phyloP scores from a whole-genome alignment of 2,113 vertebrate species.

The Menidia beryllina region DNA sequence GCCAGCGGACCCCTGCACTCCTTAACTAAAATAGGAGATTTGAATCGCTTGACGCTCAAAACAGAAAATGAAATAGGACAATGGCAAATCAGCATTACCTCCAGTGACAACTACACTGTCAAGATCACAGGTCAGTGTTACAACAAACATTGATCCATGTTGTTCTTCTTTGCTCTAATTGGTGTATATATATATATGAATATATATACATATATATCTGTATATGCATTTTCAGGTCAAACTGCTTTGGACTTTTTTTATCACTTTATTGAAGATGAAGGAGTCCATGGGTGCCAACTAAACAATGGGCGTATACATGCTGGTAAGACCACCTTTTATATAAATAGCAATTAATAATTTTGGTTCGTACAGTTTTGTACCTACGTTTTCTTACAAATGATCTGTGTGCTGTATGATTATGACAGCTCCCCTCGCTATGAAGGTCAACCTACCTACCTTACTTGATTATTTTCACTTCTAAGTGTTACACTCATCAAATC shows the following conservation, averaged over 20 bases:
- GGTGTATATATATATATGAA: not conserved
- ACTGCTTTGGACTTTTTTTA: not conserved
- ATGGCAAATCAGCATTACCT: conserved; percentile 71
- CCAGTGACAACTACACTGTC: conserved; percentile 65
- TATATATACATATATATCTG: not conserved
- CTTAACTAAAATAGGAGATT: conserved; percentile 66
- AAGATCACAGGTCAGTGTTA: conserved; percentile 73
- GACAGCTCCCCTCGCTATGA: not conserved
- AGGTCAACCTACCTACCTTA: not conserved
- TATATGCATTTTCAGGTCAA: not conserved
- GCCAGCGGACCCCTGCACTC: conserved; percentile 61
- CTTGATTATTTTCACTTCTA: too few species aligned
- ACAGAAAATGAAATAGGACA: conserved; percentile 57
- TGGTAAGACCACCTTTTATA: not conserved
- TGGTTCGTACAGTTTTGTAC: not conserved
- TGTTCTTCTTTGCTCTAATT: not conserved
- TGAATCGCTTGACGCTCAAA: conserved; percentile 56
- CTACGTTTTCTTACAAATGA: not conserved
- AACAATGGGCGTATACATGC: not conserved
- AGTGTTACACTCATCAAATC: not conserved
- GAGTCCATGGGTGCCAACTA: not conserved
- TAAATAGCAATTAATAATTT: not conserved
- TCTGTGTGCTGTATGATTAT: not conserved
- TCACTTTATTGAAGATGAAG: not conserved
- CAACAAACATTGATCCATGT: not conserved